Percentiles rank a stretch among this genome's conserved stretches.
These are phyloP conservation scores for Salmo trutta DNA, from an alignment of 2,797 vertebrate species.

Conservation along the genomic window DNA sequence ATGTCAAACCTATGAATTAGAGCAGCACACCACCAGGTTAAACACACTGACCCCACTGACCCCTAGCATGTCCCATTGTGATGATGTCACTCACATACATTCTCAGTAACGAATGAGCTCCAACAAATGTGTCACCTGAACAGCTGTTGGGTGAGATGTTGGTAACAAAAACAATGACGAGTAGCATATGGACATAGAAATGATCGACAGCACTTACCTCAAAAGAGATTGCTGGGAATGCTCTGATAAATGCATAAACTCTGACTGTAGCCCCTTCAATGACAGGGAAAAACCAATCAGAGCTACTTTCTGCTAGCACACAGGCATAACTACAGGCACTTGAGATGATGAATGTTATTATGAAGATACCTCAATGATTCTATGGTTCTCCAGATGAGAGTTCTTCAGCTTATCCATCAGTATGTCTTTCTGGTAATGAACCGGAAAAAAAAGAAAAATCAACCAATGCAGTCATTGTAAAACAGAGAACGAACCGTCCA, in stretches of 20 bases:
- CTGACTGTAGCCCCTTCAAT: slow-evolving; percentile 70
- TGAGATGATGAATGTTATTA: not conserved
- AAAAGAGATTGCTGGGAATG: slow-evolving; percentile 71
- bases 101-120: not conserved
- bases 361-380: slow-evolving; percentile 71
- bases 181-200: not conserved
- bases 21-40: slow-evolving; percentile 10
- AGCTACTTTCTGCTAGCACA: not conserved
- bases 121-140: not conserved
- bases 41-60: not conserved
- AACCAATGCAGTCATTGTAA: not conserved
- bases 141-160: not conserved
- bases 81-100: not conserved
- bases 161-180: not conserved
- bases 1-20: slow-evolving; percentile 66
- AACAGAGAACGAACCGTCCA: not conserved
- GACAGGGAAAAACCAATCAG: slow-evolving; percentile 6
- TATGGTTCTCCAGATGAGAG: slow-evolving; percentile 71
- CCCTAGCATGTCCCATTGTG: not conserved
- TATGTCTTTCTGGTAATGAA: slow-evolving; percentile 64
- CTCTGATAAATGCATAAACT: slow-evolving; percentile 71
- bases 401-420: slow-evolving; percentile 74
- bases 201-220: slow-evolving; percentile 59
- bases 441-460: slow-evolving; percentile 16
- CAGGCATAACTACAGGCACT: not conserved